These are phyloP conservation scores for Squalus acanthias DNA, from an alignment of 2,797 vertebrate genomes.

Conservation along the genomic window DNA sequence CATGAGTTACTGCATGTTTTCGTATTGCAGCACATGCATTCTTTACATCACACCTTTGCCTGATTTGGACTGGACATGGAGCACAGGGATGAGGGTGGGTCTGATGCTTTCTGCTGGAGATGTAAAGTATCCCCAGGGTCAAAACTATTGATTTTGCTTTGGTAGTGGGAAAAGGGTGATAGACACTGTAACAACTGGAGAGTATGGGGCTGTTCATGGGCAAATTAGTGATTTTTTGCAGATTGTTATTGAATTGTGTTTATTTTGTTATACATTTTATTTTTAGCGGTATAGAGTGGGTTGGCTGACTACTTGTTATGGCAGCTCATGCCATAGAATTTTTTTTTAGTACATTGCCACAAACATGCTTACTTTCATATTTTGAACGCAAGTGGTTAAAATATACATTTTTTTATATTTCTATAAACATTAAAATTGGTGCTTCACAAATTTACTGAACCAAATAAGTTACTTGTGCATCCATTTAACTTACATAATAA, in stretches of 20 bases:
- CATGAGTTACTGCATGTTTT: not conserved
- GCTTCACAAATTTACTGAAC: not conserved
- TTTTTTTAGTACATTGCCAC: not conserved
- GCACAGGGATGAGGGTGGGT: not conserved
- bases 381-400: no score
- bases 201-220: not conserved
- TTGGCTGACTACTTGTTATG: not conserved
- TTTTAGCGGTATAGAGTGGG: not conserved
- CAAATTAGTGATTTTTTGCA: not conserved
- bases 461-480: not conserved
- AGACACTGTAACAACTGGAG: not conserved
- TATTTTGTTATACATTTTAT: not conserved
- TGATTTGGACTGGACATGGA: not conserved
- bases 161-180: not conserved
- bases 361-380: not conserved
- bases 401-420: no score
- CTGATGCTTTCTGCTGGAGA: not conserved
- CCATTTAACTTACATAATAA: not conserved
- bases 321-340: not conserved
- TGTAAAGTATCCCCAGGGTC: not conserved
- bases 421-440: no score
- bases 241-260: not conserved
- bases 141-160: not conserved
- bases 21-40: no score
- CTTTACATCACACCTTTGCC: not conserved